Conservation (phyloP, 2,797 vertebrate species). For the Basileuterus tristriatus region DNA sequence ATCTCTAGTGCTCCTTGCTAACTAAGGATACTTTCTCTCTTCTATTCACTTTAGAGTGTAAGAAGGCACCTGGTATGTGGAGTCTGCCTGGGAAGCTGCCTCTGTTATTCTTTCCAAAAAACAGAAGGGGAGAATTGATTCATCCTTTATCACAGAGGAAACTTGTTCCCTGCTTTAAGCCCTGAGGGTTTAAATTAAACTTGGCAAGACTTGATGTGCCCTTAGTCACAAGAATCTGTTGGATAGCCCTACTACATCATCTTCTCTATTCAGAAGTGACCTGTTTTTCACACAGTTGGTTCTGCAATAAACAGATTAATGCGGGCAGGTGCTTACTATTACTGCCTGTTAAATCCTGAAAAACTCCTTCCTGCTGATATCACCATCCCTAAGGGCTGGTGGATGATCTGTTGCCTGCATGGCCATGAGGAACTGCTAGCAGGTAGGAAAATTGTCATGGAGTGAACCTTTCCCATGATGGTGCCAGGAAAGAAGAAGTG, state of each 20-base stretch:
- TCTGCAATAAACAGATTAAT: neutral
- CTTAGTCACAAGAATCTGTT: neutral
- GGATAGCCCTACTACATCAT: neutral
- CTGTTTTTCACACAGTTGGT: neutral
- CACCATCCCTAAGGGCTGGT: neutral
- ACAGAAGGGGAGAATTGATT: neutral
- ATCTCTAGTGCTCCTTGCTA: neutral
- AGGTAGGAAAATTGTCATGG: neutral
- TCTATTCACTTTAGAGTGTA: neutral
- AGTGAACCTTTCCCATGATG: neutral
- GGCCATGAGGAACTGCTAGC: fast-evolving
- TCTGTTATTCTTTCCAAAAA: neutral
- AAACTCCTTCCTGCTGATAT: neutral
- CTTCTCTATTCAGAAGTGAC: neutral
- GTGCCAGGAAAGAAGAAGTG: neutral
- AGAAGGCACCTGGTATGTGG: neutral
- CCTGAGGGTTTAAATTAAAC: neutral
- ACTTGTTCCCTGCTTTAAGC: neutral
- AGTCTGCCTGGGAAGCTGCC: neutral
- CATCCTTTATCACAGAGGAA: neutral
- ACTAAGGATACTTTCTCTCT: neutral
- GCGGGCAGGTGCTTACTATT: neutral
- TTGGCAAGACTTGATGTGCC: neutral
- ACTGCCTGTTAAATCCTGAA: neutral
- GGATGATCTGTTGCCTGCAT: neutral